Conservation (phyloP, 2,797 vertebrate species). For the Pogoniulus pusillus region DNA sequence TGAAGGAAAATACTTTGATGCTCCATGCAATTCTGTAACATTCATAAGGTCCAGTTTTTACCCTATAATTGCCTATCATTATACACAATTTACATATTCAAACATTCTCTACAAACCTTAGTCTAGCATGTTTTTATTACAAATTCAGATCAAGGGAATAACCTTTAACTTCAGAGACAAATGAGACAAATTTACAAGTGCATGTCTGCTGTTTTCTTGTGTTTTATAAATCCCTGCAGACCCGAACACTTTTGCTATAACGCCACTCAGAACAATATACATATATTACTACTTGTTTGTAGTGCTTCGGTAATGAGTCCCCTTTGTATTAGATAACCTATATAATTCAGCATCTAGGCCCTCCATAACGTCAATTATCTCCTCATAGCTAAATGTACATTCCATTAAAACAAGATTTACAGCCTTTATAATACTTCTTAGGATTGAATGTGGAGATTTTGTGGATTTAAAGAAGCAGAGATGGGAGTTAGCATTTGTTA, state of each 20-base stretch:
- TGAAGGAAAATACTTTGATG: constrained; percentile 67
- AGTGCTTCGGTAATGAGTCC: constrained; percentile 84
- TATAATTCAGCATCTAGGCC: constrained; percentile 77
- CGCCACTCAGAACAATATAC: constrained; percentile 83
- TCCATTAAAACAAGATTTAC: constrained; percentile 81
- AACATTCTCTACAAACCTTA: constrained; percentile 79
- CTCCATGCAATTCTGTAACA: constrained; percentile 54
- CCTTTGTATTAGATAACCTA: constrained; percentile 83
- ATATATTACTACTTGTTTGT: constrained; percentile 86
- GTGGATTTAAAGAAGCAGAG: constrained; percentile 73
- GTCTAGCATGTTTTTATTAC: constrained; percentile 84
- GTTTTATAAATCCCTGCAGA: constrained; percentile 84
- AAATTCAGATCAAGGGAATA: constrained; percentile 89
- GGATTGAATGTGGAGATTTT: constrained; percentile 69
- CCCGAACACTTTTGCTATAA: constrained; percentile 79
- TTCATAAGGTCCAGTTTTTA: constrained; percentile 76
- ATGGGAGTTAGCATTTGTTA: constrained; percentile 55
- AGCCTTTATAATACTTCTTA: constrained; percentile 72
- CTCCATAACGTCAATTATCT: constrained; percentile 84
- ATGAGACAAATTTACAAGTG: constrained; percentile 86
- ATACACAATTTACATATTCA: constrained; percentile 84
- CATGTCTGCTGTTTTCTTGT: constrained; percentile 84
- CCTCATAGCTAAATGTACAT: constrained; percentile 83
- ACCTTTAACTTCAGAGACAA: constrained; percentile 91
- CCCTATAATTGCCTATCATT: constrained; percentile 83